Percentiles rank a stretch among this genome's conserved stretches.
Conservation (phyloP, 2,113 vertebrate species). For the Archilochus colubris region DNA sequence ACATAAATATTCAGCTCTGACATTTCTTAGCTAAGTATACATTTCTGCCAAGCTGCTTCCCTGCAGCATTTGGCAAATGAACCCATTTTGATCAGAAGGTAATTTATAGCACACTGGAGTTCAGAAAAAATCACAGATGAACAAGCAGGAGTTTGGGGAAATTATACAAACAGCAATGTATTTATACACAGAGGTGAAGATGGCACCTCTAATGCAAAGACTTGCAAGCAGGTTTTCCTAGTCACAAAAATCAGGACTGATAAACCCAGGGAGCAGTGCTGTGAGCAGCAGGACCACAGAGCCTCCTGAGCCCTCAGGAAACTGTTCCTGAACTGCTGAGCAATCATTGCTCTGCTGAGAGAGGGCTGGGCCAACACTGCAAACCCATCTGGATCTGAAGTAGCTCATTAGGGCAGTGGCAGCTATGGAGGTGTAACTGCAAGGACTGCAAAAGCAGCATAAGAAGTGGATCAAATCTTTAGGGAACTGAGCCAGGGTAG, state of each 20-base stretch:
- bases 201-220: background rate
- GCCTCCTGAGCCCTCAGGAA: background rate
- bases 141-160: background rate
- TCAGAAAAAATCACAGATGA: background rate
- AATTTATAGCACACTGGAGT: background rate
- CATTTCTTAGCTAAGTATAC: background rate
- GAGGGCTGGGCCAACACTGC: background rate
- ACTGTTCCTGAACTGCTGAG: background rate
- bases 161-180: background rate
- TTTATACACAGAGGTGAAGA: background rate
- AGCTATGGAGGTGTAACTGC: background rate
- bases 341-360: background rate
- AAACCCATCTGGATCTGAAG: background rate
- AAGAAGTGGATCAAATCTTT: background rate
- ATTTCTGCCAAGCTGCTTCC: background rate
- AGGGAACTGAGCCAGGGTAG: background rate
- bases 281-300: background rate
- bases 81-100: conserved; percentile 20
- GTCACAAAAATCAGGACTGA: background rate
- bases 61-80: conserved; percentile 8
- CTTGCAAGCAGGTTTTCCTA: background rate
- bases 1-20: background rate
- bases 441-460: background rate
- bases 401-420: background rate
- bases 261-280: background rate